Conservation (phyloP, 2,797 vertebrate species). For the Momotus momota region DNA sequence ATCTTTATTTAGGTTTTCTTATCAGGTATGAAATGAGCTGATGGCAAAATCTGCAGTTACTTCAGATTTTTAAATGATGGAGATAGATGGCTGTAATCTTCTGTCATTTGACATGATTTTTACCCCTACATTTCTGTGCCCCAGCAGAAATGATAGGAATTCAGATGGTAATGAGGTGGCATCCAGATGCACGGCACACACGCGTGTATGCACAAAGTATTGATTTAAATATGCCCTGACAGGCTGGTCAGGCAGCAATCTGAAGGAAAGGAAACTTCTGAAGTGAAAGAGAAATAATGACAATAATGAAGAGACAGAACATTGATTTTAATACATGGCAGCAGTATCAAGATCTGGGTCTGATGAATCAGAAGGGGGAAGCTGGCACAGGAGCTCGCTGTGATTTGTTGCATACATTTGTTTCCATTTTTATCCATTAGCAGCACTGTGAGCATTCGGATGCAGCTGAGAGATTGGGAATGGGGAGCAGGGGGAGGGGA, state of each 20-base stretch:
- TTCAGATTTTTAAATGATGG: slow-evolving; percentile 68
- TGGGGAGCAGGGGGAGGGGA: not conserved
- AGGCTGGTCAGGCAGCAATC: slow-evolving; percentile 42
- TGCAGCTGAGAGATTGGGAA: slow-evolving; percentile 20
- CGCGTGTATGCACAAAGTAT: not conserved
- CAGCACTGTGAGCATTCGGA: slow-evolving; percentile 21
- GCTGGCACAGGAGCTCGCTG: not conserved
- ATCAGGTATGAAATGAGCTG: slow-evolving; percentile 72
- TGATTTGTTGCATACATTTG: slow-evolving; percentile 58
- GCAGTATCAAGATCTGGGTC: not conserved
- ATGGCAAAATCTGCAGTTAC: slow-evolving; percentile 70
- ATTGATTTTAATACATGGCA: slow-evolving; percentile 66
- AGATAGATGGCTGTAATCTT: slow-evolving; percentile 65
- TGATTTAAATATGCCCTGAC: slow-evolving; percentile 60
- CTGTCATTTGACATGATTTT: slow-evolving; percentile 62
- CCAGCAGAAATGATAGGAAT: slow-evolving; percentile 14
- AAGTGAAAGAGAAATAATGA: slow-evolving; percentile 59
- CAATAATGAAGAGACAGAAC: slow-evolving; percentile 65
- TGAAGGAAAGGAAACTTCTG: slow-evolving; percentile 52
- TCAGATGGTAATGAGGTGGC: slow-evolving; percentile 47
- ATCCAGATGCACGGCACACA: slow-evolving; percentile 53
- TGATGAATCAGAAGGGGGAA: slow-evolving; percentile 37
- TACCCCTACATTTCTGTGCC: not conserved
- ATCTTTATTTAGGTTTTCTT: slow-evolving; percentile 74
- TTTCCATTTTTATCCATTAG: slow-evolving; percentile 68